A percentile compares a stretch with the other conserved stretches of the same genome.
Conservation (phyloP, 2,888 invertebrate species). For the Hydrotaea cyrtoneurina region DNA sequence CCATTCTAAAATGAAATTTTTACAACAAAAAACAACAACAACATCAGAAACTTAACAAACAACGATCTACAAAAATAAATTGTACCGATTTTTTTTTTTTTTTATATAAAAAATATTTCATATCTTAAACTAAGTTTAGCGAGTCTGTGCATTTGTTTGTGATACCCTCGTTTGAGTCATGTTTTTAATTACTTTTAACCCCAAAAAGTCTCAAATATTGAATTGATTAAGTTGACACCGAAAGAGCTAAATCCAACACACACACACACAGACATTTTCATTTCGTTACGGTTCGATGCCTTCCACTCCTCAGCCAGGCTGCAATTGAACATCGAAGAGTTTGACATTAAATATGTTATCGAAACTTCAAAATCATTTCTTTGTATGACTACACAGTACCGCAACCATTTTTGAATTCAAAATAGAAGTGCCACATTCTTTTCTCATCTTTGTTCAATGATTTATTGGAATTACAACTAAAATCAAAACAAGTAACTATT, state of each 20-base stretch:
- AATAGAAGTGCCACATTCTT: too few relatives aligned
- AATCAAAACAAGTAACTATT: too few relatives aligned
- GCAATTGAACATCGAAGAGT: background rate
- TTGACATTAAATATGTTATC: background rate
- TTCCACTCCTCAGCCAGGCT: constrained; percentile 10
- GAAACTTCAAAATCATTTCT: too few relatives aligned
- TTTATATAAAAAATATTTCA: constrained; percentile 36
- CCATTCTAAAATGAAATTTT: constrained; percentile 34
- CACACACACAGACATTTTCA: background rate
- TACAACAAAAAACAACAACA: background rate
- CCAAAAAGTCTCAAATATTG: constrained; percentile 59
- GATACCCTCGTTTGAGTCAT: constrained; percentile 39
- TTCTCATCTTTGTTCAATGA: too few relatives aligned
- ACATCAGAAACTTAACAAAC: background rate
- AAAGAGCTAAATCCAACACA: background rate
- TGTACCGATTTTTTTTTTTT: constrained; percentile 20
- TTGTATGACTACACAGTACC: too few relatives aligned
- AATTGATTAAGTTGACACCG: constrained; percentile 55
- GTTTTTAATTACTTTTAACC: constrained; percentile 63
- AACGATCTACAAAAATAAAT: constrained; percentile 30
- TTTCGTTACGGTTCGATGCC: background rate
- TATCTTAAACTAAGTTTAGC: constrained; percentile 1
- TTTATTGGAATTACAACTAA: too few relatives aligned
- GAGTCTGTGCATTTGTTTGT: constrained; percentile 21
- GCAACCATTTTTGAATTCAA: background rate